Evolutionary conservation across 2,797 vertebrate genomes (phyloP), one percentile per base, ranked within the genome.

Genomic region (Manis crassicaudata): DNA sequence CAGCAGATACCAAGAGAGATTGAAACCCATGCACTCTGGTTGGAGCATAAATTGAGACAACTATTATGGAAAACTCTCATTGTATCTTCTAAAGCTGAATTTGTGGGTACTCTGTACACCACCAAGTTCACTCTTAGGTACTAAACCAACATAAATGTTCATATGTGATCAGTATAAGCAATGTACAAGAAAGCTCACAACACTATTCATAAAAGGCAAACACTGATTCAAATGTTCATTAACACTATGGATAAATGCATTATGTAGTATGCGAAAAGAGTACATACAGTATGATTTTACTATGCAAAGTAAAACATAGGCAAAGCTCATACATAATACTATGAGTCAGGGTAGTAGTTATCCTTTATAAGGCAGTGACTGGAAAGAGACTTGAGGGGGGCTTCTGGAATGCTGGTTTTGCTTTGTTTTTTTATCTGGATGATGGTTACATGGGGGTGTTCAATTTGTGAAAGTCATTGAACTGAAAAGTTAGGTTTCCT

Each of bases 61-160:
- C 58, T 95, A 58, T 82, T 93, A 65, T 84, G 60, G 43, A 84
- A 96, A 95, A 80, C 21, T 32, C n/a, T 95, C 35, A 89, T 32
- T 83, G 6, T 83, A 46, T 60, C 16, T 80, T 84, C 29, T 75
- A 92, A 92, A 95, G 67, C 9, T 94, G 50, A 92, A 58, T 11
- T 56, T 72, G 12, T 81, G 23, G 60, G 54, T 75, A 46, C 13
- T 14, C 2, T 54, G 37, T 65, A 85, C 43, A 32, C 5, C n/a
- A 94, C 29, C 9, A 84, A 77, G 73, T 92, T 77, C 63, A 88
- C 37, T 88, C 29, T 13, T 77, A 77, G 54, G 25, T 88, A 67
- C 7, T 73, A 35, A 90, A n/a, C 2, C 60, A 85, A 90, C 52
- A 29, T 58, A 95, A 67, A 68, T 67, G 23, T 5, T 85, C 6